Evolutionary conservation across 2,797 vertebrate genomes (phyloP).

Genomic region (Lepidocolaptes lacrymiger): DNA sequence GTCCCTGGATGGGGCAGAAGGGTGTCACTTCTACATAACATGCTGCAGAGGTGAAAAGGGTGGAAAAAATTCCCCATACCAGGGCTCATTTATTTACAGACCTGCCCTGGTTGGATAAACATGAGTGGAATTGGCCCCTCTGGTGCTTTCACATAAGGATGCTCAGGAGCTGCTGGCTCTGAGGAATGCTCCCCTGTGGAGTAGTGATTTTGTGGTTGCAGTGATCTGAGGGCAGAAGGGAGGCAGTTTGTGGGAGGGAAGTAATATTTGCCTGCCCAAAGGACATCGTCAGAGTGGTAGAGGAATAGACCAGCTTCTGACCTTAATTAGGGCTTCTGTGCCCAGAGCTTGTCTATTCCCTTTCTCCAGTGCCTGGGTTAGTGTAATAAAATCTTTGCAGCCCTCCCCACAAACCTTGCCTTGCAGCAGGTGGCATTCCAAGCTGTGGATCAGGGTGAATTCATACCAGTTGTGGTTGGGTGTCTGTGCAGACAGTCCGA

Average conservation of each 20-base stretch:
- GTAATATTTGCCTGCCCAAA: neutral
- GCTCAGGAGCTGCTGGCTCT: neutral
- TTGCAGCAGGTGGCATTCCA: neutral
- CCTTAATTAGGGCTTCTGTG: conserved; percentile 37
- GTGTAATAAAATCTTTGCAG: neutral
- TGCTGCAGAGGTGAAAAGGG: conserved; percentile 51
- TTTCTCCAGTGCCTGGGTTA: neutral
- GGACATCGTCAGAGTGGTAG: rapidly evolving
- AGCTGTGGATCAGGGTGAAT: neutral
- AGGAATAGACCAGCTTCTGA: neutral
- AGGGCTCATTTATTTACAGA: neutral
- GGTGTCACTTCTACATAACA: neutral
- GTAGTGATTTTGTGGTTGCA: neutral
- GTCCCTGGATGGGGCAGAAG: neutral
- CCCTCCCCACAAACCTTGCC: neutral
- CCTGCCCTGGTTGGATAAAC: neutral
- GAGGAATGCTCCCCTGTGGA: neutral
- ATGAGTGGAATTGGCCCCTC: conserved; percentile 20
- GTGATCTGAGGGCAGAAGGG: neutral
- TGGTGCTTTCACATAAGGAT: conserved; percentile 35
- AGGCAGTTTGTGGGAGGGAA: conserved; percentile 22
- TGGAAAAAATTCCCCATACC: neutral
- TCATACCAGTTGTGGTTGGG: neutral
- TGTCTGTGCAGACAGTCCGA: neutral
- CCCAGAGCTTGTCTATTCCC: neutral